Base-by-base conservation (phyloP, 2,797 vertebrate species). In the Allobates femoralis region DNA sequence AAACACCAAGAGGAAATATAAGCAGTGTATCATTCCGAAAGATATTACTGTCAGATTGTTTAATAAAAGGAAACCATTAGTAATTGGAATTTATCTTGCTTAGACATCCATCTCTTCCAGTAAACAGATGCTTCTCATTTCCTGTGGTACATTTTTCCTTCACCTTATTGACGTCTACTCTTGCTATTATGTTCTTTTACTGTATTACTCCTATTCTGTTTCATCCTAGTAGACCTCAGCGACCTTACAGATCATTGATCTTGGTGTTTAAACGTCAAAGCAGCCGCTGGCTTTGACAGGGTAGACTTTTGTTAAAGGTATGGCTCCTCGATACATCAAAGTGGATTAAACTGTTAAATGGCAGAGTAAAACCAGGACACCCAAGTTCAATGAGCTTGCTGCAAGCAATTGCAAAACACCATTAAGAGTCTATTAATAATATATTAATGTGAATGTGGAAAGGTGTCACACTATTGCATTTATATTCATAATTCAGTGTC, bases 61-160 rank as follows among this genome's bases (percentile, higher is more conserved):
- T 81, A 86, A 86, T 86, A 86, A 73, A 74, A 75, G 78, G 85
- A 81, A 86, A 86, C 67, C 19, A 86, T 81, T 73, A 81, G 85
- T 86, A 81, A 86, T 83, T 86, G 64, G 69, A 76, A 86, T 66
- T 55, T 64, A 81, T 86, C 77, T 76, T 62, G 58, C 23, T 55
- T 58, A 46, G 26, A 37, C 46, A 86, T 73, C 26, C 55, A 46
- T 71, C 32, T 74, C 69, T 86, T 86, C 85, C 85, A 75, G 71
- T 86, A 86, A 86, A 76, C 79, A 75, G 79, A 86, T 86, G 64
- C 56, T 76, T 64, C 46, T 67, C 80, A 71, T 86, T 81, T 86
- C 79, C 71, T 81, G 71, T 81, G 79, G 79, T 81, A 66, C 81
- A 81, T 86, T 64, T 86, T 51, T 79, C 21, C 84, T 28, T 58